Evolutionary conservation across 2,113 vertebrate species (phyloP).

Genomic region (Alexandromys fortis): DNA sequence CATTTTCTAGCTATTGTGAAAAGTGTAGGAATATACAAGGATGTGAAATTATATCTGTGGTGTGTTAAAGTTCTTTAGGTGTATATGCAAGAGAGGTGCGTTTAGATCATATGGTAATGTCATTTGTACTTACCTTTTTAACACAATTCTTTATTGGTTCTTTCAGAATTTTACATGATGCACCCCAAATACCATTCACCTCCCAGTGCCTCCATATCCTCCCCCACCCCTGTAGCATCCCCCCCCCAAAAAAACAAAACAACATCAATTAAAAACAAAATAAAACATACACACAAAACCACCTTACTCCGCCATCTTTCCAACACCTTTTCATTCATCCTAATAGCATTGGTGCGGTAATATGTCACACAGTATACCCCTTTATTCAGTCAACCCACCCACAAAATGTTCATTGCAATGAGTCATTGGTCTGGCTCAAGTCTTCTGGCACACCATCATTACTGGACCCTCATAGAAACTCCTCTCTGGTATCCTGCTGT

Average conservation of each 20-base stretch:
- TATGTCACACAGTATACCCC: background rate
- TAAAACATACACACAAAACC: background rate
- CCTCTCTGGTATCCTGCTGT: background rate
- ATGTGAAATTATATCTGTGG: background rate
- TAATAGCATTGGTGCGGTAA: background rate
- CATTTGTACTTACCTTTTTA: background rate
- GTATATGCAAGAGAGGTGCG: background rate
- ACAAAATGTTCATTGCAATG: background rate
- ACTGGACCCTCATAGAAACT: background rate
- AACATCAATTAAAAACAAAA: background rate
- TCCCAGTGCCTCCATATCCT: background rate
- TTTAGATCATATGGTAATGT: background rate
- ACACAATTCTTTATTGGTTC: background rate
- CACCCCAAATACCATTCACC: background rate
- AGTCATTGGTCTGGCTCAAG: background rate
- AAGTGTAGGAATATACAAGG: background rate
- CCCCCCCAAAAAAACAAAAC: background rate
- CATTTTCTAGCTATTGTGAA: background rate
- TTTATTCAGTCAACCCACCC: background rate
- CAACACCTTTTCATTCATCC: background rate
- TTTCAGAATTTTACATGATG: background rate
- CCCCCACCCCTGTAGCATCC: background rate
- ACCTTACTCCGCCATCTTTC: background rate
- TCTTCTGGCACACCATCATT: background rate
- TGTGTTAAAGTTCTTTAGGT: background rate